Evolutionary conservation across 2,888 invertebrate genomes (phyloP), one percentile per base, ranked within the genome.

Genomic region (Pedicia rivosa): DNA sequence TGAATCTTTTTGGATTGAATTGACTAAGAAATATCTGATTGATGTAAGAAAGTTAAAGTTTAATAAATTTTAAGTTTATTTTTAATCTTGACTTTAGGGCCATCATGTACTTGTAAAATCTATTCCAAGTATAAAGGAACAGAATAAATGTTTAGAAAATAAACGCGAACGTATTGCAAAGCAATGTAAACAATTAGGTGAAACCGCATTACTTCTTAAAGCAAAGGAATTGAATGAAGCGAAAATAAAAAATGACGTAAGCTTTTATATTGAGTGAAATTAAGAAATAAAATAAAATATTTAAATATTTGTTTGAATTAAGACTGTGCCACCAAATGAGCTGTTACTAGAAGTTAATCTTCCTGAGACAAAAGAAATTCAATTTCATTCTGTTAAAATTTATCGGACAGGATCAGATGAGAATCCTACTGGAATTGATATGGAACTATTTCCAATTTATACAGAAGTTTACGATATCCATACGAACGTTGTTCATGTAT

Each of bases 401-500:
- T 43, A 43, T 36, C 40, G 42, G 20, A 39, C 42, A 9, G 28
- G 37, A 6, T 41, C 63, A 44, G 58, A 60, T 10, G 62, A 64
- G 15, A 64, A 64, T 38, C 62, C 64, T 46, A 65, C 69, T 1
- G 58, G 70, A 48, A 66, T 78, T 44, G 67, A 75, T 52, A 60
- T 80, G 9, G 56, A 59, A 2, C 63, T 73, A 33, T 57, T 84
- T 30, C 84, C 87, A 1, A 62, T 86, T 14, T 78, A 72, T 50
- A 74, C 84, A 2, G 75, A 82, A 45, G 65, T 86, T 35, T 82
- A 87, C 60, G 74, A 82, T 54, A 63, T 87, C 33, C 75, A 79
- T 45, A 80, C 83, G 2, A 82, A 81, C 58, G 88, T 90, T 57
- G 74, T 86, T 44, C 79, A 83, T 60, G 86, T 87, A 58, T 69